Base-by-base conservation (phyloP, 2,888 invertebrate genomes). In the Chrysolina americana region DNA sequence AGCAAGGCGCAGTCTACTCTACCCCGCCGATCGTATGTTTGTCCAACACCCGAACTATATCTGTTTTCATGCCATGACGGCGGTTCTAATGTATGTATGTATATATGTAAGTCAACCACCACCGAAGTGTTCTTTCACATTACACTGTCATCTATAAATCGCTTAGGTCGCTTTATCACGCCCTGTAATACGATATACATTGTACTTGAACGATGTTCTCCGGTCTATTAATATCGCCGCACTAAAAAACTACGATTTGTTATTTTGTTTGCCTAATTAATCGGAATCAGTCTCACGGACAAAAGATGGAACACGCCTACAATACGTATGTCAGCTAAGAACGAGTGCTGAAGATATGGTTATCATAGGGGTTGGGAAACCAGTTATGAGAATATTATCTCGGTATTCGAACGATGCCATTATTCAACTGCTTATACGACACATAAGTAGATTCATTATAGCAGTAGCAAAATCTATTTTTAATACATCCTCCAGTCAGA, bases 191-290 rank as follows among this genome's bases (percentile, higher is more conserved):
- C 59, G 59, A 59, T 59, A 59, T 28, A 36, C 59, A 28, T 59
- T 59, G 15, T 28, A 59, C 59, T 36, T 59, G 23, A 59, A 59
- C 59, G 28, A 23, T 59, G 28, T 59, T 23, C 36, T 28, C 53
- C 21, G 21, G 53, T 28, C 59, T 59, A 59, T 59, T 59, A 59
- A 59, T 59, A 59, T 59, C n/a, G 36, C 59, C 28, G 36, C 59
- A 59, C n/a, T 59, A 59, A 59, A 59, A 59, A 59, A 23, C 59
- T 59, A 59, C 59, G 36, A 59, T 59, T 59, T 59, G 59, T 59
- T 59, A 59, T 59, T 59, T 59, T 10, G 36, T 59, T 59, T 36
- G 36, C 15, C 59, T 36, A 59, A 59, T 59, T 59, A 59, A 59
- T 59, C 59, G 59, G 10, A 8, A 59, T 59, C 59, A 59, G 28